phyloP scores from a whole-genome alignment of 2,888 invertebrate genomes.

The Helleia helle region DNA sequence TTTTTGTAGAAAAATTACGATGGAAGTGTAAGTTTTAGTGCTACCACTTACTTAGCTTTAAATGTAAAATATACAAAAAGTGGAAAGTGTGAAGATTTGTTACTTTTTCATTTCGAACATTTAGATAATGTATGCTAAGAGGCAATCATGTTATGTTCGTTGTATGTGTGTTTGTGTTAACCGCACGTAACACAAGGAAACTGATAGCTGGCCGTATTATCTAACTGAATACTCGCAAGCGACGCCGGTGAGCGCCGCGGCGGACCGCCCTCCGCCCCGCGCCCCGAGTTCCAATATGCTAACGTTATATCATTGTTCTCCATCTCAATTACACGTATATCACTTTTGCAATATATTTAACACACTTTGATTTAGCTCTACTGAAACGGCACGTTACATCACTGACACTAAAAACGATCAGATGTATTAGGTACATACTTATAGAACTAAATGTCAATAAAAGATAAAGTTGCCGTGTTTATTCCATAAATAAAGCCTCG shows the following conservation, averaged over 20 bases:
- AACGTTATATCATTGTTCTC: constrained; percentile 26
- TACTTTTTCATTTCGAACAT: constrained; percentile 16
- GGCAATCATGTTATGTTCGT: too few relatives aligned
- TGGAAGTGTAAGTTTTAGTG: too few relatives aligned
- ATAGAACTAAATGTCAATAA: background rate
- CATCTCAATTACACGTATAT: constrained; percentile 15
- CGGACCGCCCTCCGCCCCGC: background rate
- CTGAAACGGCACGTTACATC: background rate
- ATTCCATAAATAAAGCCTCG: background rate
- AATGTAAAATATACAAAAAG: background rate
- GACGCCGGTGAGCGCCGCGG: constrained; percentile 8
- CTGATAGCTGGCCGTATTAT: constrained; percentile 43
- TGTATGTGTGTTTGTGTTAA: constrained; percentile 25
- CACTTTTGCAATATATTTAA: constrained; percentile 11
- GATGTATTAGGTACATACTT: background rate
- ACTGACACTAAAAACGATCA: background rate
- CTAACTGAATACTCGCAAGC: constrained; percentile 34
- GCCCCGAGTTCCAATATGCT: background rate
- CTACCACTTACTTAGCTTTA: too few relatives aligned
- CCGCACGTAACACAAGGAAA: constrained; percentile 55
- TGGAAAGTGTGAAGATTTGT: background rate
- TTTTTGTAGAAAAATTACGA: too few relatives aligned
- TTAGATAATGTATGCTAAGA: constrained; percentile 35
- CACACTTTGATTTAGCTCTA: constrained; percentile 4
- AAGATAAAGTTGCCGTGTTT: background rate